These are phyloP conservation scores for Amorpha juglandis DNA, from an alignment of 2,888 invertebrate genomes.

Conservation along the genomic window DNA sequence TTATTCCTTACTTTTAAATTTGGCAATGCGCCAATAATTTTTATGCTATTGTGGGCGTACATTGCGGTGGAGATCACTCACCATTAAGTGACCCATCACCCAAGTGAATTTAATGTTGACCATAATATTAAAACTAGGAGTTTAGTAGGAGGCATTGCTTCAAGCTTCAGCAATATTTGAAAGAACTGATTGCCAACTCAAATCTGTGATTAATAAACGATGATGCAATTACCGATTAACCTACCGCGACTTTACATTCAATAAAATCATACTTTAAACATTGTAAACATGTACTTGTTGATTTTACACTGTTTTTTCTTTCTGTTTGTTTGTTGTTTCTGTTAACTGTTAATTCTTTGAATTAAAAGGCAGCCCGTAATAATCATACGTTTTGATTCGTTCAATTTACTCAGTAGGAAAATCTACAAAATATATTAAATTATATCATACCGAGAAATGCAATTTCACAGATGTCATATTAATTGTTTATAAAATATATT, in stretches of 20 bases:
- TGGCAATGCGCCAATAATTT: too few relatives aligned
- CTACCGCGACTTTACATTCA: conserved; percentile 28
- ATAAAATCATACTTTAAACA: conserved; percentile 41
- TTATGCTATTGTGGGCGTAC: too few relatives aligned
- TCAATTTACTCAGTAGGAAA: conserved; percentile 36
- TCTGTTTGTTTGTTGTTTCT: too few relatives aligned
- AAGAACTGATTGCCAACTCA: too few relatives aligned
- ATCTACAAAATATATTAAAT: conserved; percentile 34
- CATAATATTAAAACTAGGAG: too few relatives aligned
- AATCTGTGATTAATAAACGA: too few relatives aligned
- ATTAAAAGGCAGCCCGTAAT: not conserved
- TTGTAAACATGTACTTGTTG: not conserved
- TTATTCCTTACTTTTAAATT: too few relatives aligned
- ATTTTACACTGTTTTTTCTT: not conserved
- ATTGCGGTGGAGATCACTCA: too few relatives aligned
- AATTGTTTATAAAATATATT: conserved; percentile 55
- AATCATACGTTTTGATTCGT: not conserved
- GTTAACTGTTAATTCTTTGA: not conserved
- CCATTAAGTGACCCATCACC: too few relatives aligned
- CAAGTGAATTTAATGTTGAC: too few relatives aligned
- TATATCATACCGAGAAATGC: conserved; percentile 50
- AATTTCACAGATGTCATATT: conserved; percentile 57
- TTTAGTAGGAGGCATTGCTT: too few relatives aligned
- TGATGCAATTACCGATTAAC: not conserved
- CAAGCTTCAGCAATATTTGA: too few relatives aligned